Conservation (phyloP, 2,113 vertebrate species). For the Psittacula cyanocephala region DNA sequence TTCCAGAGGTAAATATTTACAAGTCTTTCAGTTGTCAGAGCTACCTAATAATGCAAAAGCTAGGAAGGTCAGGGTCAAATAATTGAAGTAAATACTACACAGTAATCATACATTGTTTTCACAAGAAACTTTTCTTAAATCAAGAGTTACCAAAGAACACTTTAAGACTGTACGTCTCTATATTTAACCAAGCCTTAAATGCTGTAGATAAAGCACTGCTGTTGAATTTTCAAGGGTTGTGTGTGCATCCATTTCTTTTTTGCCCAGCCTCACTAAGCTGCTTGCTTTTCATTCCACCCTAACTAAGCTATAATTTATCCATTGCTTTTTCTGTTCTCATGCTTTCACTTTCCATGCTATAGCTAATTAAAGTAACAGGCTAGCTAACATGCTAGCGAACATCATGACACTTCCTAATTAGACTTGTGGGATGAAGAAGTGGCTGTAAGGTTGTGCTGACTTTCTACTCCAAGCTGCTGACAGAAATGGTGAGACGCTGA, state of each 20-base stretch:
- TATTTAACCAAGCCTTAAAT: background rate
- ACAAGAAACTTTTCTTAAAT: background rate
- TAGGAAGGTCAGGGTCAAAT: background rate
- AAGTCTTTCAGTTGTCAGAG: slow-evolving; percentile 38
- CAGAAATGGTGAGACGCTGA: background rate
- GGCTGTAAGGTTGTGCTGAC: background rate
- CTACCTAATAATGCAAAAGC: slow-evolving; percentile 46
- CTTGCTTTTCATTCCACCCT: background rate
- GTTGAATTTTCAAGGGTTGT: slow-evolving; percentile 31
- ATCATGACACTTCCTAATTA: slow-evolving; percentile 36
- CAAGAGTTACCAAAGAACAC: background rate
- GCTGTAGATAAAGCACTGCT: slow-evolving; percentile 1
- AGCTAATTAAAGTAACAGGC: slow-evolving; percentile 3
- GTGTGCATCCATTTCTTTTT: background rate
- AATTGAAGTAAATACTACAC: background rate
- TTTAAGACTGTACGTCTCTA: background rate
- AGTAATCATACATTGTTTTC: background rate
- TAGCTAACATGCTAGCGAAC: background rate
- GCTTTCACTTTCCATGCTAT: background rate
- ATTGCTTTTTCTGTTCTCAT: slow-evolving; percentile 37
- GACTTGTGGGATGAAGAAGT: slow-evolving; percentile 4
- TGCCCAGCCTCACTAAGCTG: background rate
- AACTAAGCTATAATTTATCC: slow-evolving; percentile 25
- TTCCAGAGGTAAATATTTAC: slow-evolving; percentile 87
- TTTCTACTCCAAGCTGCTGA: background rate